Conservation (phyloP, 1,140 invertebrate genomes). For the Hylaeus volcanicus region DNA sequence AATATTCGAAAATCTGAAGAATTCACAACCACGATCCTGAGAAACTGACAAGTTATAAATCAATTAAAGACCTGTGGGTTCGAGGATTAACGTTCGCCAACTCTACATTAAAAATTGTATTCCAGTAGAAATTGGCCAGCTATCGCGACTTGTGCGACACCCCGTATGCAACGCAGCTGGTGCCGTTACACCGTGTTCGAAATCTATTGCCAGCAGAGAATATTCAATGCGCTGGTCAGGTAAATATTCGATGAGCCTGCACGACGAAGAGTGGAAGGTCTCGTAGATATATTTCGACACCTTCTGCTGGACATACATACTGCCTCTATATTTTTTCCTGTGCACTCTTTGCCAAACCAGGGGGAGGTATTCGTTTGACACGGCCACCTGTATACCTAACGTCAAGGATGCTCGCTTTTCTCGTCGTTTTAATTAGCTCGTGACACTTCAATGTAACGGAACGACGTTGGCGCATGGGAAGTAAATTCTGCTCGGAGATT, state of each 20-base stretch:
- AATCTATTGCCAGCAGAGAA: constrained; percentile 69
- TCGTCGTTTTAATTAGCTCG: neutral
- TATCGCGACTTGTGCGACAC: constrained; percentile 10
- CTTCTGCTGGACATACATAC: neutral
- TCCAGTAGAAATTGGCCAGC: neutral
- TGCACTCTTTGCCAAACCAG: neutral
- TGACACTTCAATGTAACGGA: neutral
- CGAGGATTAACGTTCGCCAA: too few species aligned
- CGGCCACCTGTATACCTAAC: neutral
- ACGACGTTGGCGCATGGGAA: neutral
- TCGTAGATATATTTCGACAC: constrained; percentile 6
- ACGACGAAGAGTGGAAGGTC: constrained; percentile 25
- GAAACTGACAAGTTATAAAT: too few species aligned
- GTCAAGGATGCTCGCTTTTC: neutral
- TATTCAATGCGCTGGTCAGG: constrained; percentile 71
- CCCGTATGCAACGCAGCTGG: constrained; percentile 12
- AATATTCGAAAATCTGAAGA: too few species aligned
- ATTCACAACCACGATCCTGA: too few species aligned
- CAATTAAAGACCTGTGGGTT: too few species aligned
- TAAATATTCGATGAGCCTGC: constrained; percentile 73
- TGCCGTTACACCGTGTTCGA: constrained; percentile 66
- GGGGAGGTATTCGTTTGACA: neutral
- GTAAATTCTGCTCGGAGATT: neutral
- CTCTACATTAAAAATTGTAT: too few species aligned
- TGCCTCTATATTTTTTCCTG: neutral